Evolutionary conservation across 2,888 invertebrate genomes (phyloP).

Genomic region (Scaptomyza cyrtandrae): DNA sequence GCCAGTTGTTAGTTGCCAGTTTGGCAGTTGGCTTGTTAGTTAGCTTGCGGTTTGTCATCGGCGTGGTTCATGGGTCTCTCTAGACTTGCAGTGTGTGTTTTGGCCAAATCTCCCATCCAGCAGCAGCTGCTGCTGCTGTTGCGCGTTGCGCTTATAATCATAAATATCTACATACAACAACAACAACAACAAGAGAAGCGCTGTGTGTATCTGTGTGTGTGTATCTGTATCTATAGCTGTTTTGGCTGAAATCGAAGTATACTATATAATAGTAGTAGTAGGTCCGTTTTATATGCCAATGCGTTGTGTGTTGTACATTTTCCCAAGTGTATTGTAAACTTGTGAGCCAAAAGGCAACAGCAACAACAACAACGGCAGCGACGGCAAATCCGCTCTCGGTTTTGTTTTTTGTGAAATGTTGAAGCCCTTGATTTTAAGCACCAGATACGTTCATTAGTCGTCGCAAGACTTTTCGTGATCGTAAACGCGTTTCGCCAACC

Average conservation of each 20-base stretch:
- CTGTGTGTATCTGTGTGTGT: slow-evolving; percentile 18
- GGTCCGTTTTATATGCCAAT: slow-evolving; percentile 63
- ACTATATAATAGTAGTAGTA: slow-evolving; percentile 29
- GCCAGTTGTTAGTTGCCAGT: slow-evolving; percentile 41
- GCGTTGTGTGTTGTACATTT: slow-evolving; percentile 75
- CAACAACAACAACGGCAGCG: slow-evolving; percentile 31
- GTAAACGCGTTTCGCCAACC: slow-evolving; percentile 74
- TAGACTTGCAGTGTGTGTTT: slow-evolving; percentile 2
- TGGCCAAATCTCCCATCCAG: slow-evolving; percentile 49
- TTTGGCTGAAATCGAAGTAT: slow-evolving; percentile 31
- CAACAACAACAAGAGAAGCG: slow-evolving; percentile 34
- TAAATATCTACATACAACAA: slow-evolving; percentile 69
- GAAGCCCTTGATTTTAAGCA: slow-evolving; percentile 83
- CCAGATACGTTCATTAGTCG: slow-evolving; percentile 81
- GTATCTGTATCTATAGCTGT: slow-evolving; percentile 17
- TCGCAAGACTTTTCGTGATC: slow-evolving; percentile 80
- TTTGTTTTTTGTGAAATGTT: slow-evolving; percentile 79
- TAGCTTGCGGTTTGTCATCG: slow-evolving; percentile 75
- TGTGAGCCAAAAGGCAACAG: slow-evolving; percentile 39
- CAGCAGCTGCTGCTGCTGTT: slow-evolving; percentile 46
- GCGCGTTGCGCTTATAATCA: slow-evolving; percentile 67
- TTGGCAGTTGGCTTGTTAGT: slow-evolving; percentile 62
- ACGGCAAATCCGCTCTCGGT: slow-evolving; percentile 34
- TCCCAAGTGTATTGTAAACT: slow-evolving; percentile 75
- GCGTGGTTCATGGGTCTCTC: slow-evolving; percentile 67